Base-by-base conservation (phyloP, 1,140 invertebrate genomes). In the Rhagoletis pomonella region DNA sequence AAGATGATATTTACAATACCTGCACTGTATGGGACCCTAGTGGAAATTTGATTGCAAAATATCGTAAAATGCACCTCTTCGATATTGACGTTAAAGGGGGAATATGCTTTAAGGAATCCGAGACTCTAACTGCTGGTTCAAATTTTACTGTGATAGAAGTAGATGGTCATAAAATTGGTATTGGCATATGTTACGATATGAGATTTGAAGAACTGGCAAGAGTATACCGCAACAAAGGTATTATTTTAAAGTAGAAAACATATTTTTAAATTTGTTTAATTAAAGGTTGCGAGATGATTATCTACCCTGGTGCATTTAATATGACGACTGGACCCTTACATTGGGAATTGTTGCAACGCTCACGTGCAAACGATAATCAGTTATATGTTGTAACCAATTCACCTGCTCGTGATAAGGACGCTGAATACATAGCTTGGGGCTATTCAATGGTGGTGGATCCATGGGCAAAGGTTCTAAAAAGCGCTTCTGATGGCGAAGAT, bases 291-390 rank as follows among this genome's bases (percentile, higher is more conserved):
- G 95, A 97, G 86, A 93, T 98, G 90, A 92, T 98, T 17, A 93
- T 99, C 10, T 99, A 98, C 93, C 98, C 98, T n/a, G 97, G 96
- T 69, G 98, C 98, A 14, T 99, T 99, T 92, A 99, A 98, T 93
- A 97, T 98, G 96, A 98, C 97, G 12, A 99, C 98, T 1, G 98
- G 98, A 0, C 98, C 98, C 1, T 93, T 97, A 12, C 98, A 99
- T 92, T 99, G 98, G 98, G 97, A 98, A 90, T 93, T 99, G 2
- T 93, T 99, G 4, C 95, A 96, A 88, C 94, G 97, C 67, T 94
- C 95, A 0, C 94, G 98, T 85, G 98, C 98, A 42, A 94, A 97
- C 62, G 91, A 99, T 93, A 97, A 98, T 93, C 98, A 98, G 93
- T 93, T 97, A 42, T 97, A 95, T 93, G 95, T 97, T 44, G 96